These are phyloP conservation scores for Drosophila prostipennis DNA, from an alignment of 2,888 invertebrate genomes.

Conservation along the genomic window DNA sequence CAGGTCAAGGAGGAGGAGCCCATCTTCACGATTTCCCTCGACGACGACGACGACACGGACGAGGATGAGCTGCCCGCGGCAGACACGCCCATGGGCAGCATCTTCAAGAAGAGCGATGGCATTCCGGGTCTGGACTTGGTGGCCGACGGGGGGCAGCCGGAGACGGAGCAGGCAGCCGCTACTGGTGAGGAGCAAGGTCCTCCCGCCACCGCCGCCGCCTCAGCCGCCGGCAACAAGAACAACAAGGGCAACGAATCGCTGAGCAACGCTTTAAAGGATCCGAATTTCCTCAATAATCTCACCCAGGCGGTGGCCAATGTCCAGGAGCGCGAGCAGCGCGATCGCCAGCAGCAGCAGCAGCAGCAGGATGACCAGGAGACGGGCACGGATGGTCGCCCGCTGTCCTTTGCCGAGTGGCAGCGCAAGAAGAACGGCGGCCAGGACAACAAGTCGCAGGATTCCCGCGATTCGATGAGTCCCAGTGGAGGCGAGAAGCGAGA, in stretches of 20 bases:
- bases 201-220: neutral
- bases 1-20: slow-evolving; percentile 53
- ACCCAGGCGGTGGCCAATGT: slow-evolving; percentile 80
- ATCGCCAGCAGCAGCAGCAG: slow-evolving; percentile 8
- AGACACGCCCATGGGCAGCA: slow-evolving; percentile 62
- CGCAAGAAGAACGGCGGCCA: slow-evolving; percentile 56
- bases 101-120: slow-evolving; percentile 83
- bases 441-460: slow-evolving; percentile 4
- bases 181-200: too few species aligned
- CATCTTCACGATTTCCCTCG: slow-evolving; percentile 65
- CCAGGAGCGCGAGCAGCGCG: slow-evolving; percentile 61
- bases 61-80: neutral
- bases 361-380: neutral
- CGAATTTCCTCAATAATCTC: slow-evolving; percentile 80
- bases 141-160: slow-evolving; percentile 48
- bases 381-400: slow-evolving; percentile 32
- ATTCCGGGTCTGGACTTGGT: slow-evolving; percentile 91
- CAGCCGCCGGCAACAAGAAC: neutral
- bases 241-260: slow-evolving; percentile 44
- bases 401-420: slow-evolving; percentile 77
- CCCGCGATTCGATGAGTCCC: slow-evolving; percentile 15
- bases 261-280: slow-evolving; percentile 78
- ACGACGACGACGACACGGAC: slow-evolving; percentile 61
- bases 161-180: slow-evolving; percentile 39
- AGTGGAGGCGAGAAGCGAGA: neutral